Evolutionary conservation across 2,113 vertebrate genomes (phyloP), one percentile per base, ranked within the genome.

Genomic region (Peucedramus taeniatus): DNA sequence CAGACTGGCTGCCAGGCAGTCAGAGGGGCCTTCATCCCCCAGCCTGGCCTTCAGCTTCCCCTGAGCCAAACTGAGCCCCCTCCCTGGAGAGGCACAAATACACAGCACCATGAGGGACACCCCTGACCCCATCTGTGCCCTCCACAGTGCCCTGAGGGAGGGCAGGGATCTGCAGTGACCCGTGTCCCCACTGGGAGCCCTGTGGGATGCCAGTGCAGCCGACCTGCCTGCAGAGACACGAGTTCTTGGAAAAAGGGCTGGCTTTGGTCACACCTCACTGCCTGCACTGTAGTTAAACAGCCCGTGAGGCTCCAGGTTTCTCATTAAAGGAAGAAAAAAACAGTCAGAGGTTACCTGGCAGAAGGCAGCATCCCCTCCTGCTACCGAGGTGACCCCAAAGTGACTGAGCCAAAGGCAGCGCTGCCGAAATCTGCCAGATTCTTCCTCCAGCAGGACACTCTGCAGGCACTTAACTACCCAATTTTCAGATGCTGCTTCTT

Each of bases 201-300:
- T 3, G 3, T 0, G 19, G 30, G 81, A 26, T 1, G 28, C 77
- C 0, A 23, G 4, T 5, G 59, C 40, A 35, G 70, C 45, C 7
- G 0, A 28, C 6, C 15, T 0, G 3, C 60, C 77, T 27, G 28
- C 19, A 3, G 59, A 39, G 47, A 77, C 57, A 63, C 1, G 2
- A 74, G 76, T 5, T 59, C 50, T n/a, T n/a, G 27, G 80, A 75
- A 64, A 42, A 42, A 30, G 53, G 53, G 2, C 9, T 28, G 23
- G 70, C 44, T 87, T 37, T 13, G 57, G 74, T 30, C 91, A 75
- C 1, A 2, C 87, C 83, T 91, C 82, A 26, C 63, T 57, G 66
- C 85, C n/a, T 92, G 92, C 71, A 14, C 85, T 94, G 90, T 94
- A 94, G 93, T 94, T 93, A 95, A 93, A 54, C 81, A 82, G 93